Evolutionary conservation across 92 coral and sea anemone species (phyloP), one percentile per base, ranked within the genome.

Genomic region (Ricordea florida): DNA sequence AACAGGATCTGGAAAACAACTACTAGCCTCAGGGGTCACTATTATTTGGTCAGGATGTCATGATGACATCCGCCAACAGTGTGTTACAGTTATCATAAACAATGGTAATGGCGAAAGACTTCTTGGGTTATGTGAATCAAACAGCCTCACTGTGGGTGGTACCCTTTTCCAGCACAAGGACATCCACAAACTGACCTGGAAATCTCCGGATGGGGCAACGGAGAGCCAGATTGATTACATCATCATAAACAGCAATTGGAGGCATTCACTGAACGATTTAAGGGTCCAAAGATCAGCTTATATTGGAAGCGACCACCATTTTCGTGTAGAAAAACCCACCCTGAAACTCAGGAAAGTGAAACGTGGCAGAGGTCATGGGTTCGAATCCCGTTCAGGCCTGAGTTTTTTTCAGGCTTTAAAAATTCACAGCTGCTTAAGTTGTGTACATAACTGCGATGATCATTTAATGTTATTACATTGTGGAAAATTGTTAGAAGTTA

Each of bases 101-200:
- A 67, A 67, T 28, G 74, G 49, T 34, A 67, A 41, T 45, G 24
- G 23, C n/a, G 75, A 44, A 16, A 35, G 65, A 24, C 66, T 56
- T 10, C 38, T 30, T 33, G 76, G 50, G 45, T 55, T 71, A 27
- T 71, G 78, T 33, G 55, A 53, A 28, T 48, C 31, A 40, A 55
- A 57, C 40, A 27, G 27, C 15, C 51, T 57, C 56, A 71, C 66
- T 35, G 56, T 71, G 41, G 78, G 35, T 18, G 66, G 78, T 55
- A 71, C 31, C 78, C 52, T 55, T 42, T 71, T 53, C 52, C 53
- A 71, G 55, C 78, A 71, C 31, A 71, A 71, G 32, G 46, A 55
- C 41, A 71, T 23, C 35, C 62, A 69, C 8, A 69, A 69, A 40
- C 49, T 31, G 31, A 50, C 63, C 25, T 69, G 76, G 62, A 71